Conservation (phyloP, 2,888 invertebrate genomes). For the Zootermopsis nevadensis region DNA sequence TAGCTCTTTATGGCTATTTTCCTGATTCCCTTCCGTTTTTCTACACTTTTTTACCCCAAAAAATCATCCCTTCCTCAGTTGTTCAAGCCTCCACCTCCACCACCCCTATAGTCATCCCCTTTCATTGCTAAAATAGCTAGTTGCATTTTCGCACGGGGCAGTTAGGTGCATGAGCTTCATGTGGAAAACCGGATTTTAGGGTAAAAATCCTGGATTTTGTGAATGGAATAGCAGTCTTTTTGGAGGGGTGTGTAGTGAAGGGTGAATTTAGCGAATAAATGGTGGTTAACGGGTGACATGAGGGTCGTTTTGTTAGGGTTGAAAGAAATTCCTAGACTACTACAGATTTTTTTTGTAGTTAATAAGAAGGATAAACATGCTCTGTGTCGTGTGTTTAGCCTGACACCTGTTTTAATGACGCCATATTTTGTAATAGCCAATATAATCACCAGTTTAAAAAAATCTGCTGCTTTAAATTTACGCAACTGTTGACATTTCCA, state of each 20-base stretch:
- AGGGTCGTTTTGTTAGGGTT: background rate
- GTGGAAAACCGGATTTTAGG: conserved; percentile 8
- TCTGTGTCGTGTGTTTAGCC: background rate
- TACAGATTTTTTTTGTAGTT: background rate
- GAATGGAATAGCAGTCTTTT: conserved; percentile 3
- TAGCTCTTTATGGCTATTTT: conserved; percentile 40
- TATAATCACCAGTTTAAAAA: no score
- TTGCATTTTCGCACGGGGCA: conserved; percentile 17
- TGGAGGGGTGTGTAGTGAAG: conserved; percentile 28
- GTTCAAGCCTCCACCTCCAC: conserved; percentile 8
- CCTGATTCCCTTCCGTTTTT: conserved; percentile 38
- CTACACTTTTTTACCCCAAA: conserved; percentile 37
- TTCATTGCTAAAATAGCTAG: conserved; percentile 37
- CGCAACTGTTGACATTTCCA: no score
- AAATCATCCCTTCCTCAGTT: conserved; percentile 15
- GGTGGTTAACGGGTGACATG: background rate
- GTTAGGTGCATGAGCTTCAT: background rate
- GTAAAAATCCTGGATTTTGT: conserved; percentile 31
- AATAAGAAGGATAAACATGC: background rate
- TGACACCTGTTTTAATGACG: background rate
- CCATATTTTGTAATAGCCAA: no score
- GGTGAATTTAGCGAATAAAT: conserved; percentile 35
- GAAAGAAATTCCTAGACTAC: conserved; percentile 12
- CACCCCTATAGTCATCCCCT: conserved; percentile 27
- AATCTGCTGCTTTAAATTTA: no score